Evolutionary conservation across 2,888 invertebrate genomes (phyloP).

Genomic region (Lottia gigantea): DNA sequence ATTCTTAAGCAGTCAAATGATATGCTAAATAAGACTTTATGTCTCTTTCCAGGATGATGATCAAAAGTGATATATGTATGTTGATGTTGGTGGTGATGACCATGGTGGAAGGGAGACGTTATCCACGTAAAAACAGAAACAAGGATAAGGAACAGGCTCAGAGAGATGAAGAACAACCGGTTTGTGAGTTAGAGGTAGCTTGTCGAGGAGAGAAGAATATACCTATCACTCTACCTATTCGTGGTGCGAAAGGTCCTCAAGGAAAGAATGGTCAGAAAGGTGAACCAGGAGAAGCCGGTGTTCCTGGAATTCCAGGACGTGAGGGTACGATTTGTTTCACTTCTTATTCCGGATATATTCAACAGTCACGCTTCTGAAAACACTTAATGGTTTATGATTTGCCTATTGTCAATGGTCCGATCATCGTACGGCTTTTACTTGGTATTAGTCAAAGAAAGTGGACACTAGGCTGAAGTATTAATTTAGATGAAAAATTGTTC

Average conservation of each 20-base stretch:
- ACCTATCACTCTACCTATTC: slow-evolving; percentile 58
- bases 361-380: too few relatives aligned
- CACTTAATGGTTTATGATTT: too few relatives aligned
- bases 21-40: not conserved
- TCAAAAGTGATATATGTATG: slow-evolving; percentile 1
- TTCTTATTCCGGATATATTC: too few relatives aligned
- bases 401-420: too few relatives aligned
- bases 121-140: slow-evolving; percentile 26
- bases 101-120: slow-evolving; percentile 13
- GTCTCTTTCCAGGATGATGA: not conserved
- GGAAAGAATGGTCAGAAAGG: slow-evolving; percentile 56
- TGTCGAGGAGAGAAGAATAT: slow-evolving; percentile 43
- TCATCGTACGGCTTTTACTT: too few relatives aligned
- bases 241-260: slow-evolving; percentile 58
- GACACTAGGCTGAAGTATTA: too few relatives aligned
- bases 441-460: too few relatives aligned
- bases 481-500: too few relatives aligned
- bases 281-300: slow-evolving; percentile 52
- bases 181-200: slow-evolving; percentile 51
- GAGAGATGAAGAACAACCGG: slow-evolving; percentile 27
- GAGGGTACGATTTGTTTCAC: slow-evolving; percentile 35
- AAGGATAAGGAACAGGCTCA: slow-evolving; percentile 27
- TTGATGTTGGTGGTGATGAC: slow-evolving; percentile 16
- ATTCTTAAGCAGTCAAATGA: too few relatives aligned
- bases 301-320: slow-evolving; percentile 48